Conservation (phyloP, 2,797 vertebrate species). For the Podarcis lilfordi region DNA sequence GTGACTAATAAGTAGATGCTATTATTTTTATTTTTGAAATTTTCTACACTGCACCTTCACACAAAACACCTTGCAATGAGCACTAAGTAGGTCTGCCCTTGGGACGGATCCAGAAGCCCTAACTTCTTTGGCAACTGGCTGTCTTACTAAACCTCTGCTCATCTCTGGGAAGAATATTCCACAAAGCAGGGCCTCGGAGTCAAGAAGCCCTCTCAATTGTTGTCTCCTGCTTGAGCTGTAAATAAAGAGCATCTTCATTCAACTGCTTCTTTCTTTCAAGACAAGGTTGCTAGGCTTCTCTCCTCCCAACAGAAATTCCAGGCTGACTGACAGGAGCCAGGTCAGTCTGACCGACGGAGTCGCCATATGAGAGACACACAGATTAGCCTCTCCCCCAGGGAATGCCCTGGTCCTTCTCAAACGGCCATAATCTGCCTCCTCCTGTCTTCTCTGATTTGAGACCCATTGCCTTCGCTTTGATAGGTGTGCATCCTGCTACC, state of each 20-base stretch:
- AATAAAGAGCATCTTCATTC: slow-evolving; percentile 15
- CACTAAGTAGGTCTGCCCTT: too few relatives aligned
- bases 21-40: too few relatives aligned
- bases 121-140: too few relatives aligned
- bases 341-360: background rate
- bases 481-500: background rate
- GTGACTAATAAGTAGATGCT: background rate
- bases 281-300: background rate
- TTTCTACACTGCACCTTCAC: too few relatives aligned
- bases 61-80: too few relatives aligned
- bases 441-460: background rate
- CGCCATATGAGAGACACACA: slow-evolving; percentile 8
- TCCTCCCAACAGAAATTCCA: slow-evolving; percentile 5
- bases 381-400: background rate
- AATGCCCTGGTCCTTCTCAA: background rate
- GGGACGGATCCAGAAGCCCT: too few relatives aligned
- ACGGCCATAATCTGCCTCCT: background rate
- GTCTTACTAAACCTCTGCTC: too few relatives aligned
- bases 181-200: too few relatives aligned
- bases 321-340: background rate
- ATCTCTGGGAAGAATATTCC: too few relatives aligned
- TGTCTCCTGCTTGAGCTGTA: background rate
- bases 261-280: background rate
- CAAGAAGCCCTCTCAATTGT: background rate
- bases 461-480: background rate